These are phyloP conservation scores for Diplazon laetatorius DNA, from an alignment of 2,888 invertebrate genomes.

Conservation along the genomic window DNA sequence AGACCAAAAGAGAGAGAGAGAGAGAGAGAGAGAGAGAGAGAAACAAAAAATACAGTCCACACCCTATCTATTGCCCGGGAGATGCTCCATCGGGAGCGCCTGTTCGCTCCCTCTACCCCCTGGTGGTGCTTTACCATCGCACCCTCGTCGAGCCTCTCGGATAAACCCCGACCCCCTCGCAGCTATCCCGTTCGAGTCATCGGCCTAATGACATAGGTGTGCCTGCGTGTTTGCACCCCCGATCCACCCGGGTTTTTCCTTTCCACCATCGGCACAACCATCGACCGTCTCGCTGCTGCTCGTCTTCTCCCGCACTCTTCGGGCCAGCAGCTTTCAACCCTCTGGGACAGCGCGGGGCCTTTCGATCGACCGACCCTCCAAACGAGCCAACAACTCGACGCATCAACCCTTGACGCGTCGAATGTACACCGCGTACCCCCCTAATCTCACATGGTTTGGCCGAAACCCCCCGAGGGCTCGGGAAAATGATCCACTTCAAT, in stretches of 20 bases:
- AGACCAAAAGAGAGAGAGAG: constrained; percentile 25
- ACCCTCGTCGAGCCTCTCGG: constrained; percentile 53
- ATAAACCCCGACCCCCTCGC: constrained; percentile 70
- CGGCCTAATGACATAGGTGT: constrained; percentile 77
- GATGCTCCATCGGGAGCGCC: constrained; percentile 39
- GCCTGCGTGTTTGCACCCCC: constrained; percentile 56
- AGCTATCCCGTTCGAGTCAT: constrained; percentile 73
- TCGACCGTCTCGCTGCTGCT: constrained; percentile 43
- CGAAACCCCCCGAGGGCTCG: constrained; percentile 24
- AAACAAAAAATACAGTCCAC: too few species aligned
- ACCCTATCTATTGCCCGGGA: constrained; percentile 16
- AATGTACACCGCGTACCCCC: constrained; percentile 33
- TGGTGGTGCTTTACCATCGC: constrained; percentile 50
- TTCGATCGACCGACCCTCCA: constrained; percentile 29
- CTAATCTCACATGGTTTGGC: constrained; percentile 38
- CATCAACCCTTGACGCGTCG: constrained; percentile 49
- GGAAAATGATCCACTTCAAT: constrained; percentile 52
- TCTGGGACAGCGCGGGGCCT: constrained; percentile 31
- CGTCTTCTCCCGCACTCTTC: constrained; percentile 31
- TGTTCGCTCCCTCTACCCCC: constrained; percentile 37
- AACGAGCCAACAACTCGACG: constrained; percentile 61
- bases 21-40: constrained; percentile 13
- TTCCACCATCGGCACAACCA: constrained; percentile 21
- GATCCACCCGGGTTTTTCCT: constrained; percentile 17
- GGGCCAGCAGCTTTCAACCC: constrained; percentile 50